A percentile compares a stretch with the other conserved stretches of the same genome.
Evolutionary conservation across 2,888 invertebrate genomes (phyloP).

Genomic region (Callinectes sapidus): DNA sequence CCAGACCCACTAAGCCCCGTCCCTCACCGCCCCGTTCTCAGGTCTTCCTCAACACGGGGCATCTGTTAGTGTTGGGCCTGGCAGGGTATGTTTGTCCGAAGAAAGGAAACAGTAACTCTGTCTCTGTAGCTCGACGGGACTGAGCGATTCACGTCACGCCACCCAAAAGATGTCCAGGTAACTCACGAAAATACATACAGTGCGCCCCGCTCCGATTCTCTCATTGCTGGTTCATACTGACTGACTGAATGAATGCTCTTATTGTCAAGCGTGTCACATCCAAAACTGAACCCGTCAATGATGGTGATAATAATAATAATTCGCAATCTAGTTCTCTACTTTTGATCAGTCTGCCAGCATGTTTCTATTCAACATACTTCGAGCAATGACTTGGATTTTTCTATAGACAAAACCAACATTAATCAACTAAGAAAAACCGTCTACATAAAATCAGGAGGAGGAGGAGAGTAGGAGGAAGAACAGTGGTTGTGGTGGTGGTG

Average conservation of each 20-base stretch:
- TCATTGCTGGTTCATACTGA: not conserved
- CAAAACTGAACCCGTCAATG: not conserved
- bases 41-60: not conserved
- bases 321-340: not conserved
- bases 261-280: not conserved
- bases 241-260: not conserved
- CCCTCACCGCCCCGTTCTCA: not conserved
- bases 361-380: no score
- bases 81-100: not conserved
- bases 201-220: not conserved
- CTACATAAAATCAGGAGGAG: no score
- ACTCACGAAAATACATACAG: not conserved
- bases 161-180: not conserved
- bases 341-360: no score
- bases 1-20: not conserved
- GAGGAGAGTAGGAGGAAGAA: slow-evolving; percentile 4
- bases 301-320: not conserved
- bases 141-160: not conserved
- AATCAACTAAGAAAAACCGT: no score
- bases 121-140: not conserved
- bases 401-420: no score
- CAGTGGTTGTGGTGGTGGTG: not conserved
- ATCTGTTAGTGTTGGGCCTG: not conserved
- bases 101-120: slow-evolving; percentile 3
- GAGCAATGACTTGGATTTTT: no score